These are phyloP conservation scores for Eremophila alpestris DNA, from an alignment of 2,797 vertebrate genomes.

Conservation along the genomic window DNA sequence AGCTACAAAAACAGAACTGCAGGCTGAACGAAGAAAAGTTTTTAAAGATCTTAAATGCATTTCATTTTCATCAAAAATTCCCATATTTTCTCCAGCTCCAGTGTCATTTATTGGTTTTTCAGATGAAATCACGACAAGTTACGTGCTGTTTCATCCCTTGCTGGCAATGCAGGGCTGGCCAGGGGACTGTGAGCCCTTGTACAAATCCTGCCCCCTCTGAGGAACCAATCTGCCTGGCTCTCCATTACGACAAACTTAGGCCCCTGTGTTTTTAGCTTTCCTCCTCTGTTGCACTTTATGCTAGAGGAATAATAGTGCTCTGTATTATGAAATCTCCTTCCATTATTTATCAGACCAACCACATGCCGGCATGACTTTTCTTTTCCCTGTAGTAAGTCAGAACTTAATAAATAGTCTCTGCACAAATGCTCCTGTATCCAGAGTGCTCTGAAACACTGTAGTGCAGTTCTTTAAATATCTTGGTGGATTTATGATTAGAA, in stretches of 20 bases:
- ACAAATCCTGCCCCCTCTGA: background rate
- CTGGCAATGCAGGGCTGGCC: background rate
- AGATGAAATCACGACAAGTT: background rate
- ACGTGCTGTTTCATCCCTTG: rapidly evolving
- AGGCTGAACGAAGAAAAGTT: background rate
- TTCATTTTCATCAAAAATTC: background rate
- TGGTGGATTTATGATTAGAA: background rate
- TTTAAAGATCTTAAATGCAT: background rate
- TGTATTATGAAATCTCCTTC: background rate
- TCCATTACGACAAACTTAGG: background rate
- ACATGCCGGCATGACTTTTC: constrained; percentile 31
- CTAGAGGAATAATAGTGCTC: background rate
- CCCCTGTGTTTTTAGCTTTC: background rate
- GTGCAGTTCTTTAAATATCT: background rate
- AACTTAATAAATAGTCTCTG: background rate
- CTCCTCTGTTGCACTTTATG: background rate
- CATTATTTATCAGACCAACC: constrained; percentile 22
- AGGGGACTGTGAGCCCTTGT: background rate
- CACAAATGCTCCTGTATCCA: background rate
- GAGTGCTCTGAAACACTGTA: background rate
- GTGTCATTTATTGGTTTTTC: background rate
- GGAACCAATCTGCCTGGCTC: background rate
- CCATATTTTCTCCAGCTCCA: background rate
- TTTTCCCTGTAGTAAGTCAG: background rate
- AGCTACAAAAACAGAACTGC: background rate